These are phyloP conservation scores for silkworm (Bombyx mori) DNA, from an alignment of 1,140 invertebrate genomes.

Conservation along the genomic window DNA sequence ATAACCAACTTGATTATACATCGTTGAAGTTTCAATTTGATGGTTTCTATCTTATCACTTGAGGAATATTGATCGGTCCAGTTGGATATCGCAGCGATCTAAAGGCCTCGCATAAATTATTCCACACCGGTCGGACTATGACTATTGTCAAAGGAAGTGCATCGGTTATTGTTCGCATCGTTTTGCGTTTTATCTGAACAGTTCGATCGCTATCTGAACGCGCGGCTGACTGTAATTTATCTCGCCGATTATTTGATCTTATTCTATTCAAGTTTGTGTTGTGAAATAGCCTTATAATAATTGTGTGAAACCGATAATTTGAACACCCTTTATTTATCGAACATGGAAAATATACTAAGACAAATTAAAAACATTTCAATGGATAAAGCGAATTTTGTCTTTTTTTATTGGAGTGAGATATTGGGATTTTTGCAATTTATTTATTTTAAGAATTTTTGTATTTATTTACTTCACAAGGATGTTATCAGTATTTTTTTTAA, in stretches of 20 bases:
- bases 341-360: no score
- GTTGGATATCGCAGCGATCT: conserved; percentile 45
- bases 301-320: not conserved
- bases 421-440: no score
- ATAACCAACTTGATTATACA: conserved; percentile 40
- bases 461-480: no score
- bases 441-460: no score
- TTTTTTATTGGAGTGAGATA: no score
- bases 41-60: conserved; percentile 40
- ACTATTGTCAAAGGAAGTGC: conserved; percentile 55
- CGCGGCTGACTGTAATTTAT: conserved; percentile 35
- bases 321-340: no score
- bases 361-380: no score
- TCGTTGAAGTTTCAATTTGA: conserved; percentile 46
- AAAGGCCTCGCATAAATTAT: conserved; percentile 38
- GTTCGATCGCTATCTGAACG: conserved; percentile 29
- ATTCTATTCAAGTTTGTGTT: conserved; percentile 44
- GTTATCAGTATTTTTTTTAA: no score
- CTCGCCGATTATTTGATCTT: conserved; percentile 41
- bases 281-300: conserved; percentile 30
- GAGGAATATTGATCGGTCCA: conserved; percentile 49
- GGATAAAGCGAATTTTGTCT: no score
- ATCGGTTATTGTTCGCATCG: conserved; percentile 55
- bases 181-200: conserved; percentile 39
- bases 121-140: conserved; percentile 14